Percentiles rank a stretch among this genome's conserved stretches.
Conservation (phyloP, 2,113 vertebrate genomes). For the Ciconia maguari region DNA sequence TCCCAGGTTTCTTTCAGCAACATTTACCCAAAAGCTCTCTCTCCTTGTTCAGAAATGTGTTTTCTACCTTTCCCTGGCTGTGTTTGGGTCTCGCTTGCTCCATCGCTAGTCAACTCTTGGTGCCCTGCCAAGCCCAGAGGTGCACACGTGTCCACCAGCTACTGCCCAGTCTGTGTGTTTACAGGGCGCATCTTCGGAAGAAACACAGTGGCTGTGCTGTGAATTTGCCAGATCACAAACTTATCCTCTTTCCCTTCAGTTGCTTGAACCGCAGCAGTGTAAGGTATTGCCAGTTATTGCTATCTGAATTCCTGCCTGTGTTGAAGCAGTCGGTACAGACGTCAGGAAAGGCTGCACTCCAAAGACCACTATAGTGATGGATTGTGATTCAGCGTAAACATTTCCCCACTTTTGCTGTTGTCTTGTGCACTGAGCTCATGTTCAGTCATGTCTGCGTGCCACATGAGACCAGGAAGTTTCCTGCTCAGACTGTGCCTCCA, state of each 20-base stretch:
- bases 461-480: not conserved
- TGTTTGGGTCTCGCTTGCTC: not conserved
- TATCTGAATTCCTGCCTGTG: not conserved
- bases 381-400: not conserved
- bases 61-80: not conserved
- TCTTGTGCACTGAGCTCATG: not conserved
- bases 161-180: not conserved
- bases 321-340: fast-evolving
- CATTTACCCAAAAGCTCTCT: not conserved
- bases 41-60: not conserved
- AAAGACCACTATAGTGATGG: not conserved
- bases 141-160: not conserved
- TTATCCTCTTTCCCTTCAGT: not conserved
- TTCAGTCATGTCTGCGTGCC: not conserved
- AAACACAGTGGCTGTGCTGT: not conserved
- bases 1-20: not conserved
- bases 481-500: not conserved
- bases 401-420: not conserved
- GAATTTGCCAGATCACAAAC: not conserved
- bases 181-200: not conserved
- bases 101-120: not conserved
- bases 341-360: not conserved
- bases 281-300: not conserved
- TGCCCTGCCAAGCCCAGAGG: not conserved
- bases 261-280: not conserved